Base-by-base conservation (phyloP, 2,113 vertebrate species). In the Siniperca knerii region DNA sequence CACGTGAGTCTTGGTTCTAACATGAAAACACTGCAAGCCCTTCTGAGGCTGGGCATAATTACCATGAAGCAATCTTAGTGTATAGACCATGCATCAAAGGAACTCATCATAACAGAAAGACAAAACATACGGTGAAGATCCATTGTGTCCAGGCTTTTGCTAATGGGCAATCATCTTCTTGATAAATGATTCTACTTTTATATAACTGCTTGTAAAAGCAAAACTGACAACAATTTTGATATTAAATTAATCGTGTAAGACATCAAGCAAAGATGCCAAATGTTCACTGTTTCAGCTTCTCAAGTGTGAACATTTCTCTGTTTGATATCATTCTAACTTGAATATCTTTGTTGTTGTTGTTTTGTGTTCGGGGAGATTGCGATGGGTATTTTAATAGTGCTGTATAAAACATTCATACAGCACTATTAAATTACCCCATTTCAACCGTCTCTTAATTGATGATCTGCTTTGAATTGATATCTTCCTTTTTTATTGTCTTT, bases 1-100 rank as follows among this genome's bases (percentile, higher is more conserved):
- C 60, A 74, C 20, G 12, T 8, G 11, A 75, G 61, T 52, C n/a
- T 75, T 11, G 21, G 15, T 37, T 77, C 33, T 0, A n/a, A 78
- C 21, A 70, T 64, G 37, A 78, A 76, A 64, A 64, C 55, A 50
- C 23, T 13, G 33, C 25, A 4, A 62, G 23, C 20, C 54, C 15
- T 25, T 61, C 55, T 23, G 20, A 61, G 21, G 37, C 57, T 42
- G 54, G 25, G 5, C 42, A 65, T 33, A 44, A 77, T 76, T 42
- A 73, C 25, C 33, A 29, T 52, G 9, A 77, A 44, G n/a, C 21
- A 40, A 4, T 33, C 7, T 50, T 35, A 66, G 8, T 82, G 42
- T 71, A 60, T 44, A 25, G 48, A 50, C 6, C 46, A 50, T 3
- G 23, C 55, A 78, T 77, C 69, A 78, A 37, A 69, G 62, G 54